Base-by-base conservation (phyloP, 2,888 invertebrate genomes). In the Rhagium mordax region DNA sequence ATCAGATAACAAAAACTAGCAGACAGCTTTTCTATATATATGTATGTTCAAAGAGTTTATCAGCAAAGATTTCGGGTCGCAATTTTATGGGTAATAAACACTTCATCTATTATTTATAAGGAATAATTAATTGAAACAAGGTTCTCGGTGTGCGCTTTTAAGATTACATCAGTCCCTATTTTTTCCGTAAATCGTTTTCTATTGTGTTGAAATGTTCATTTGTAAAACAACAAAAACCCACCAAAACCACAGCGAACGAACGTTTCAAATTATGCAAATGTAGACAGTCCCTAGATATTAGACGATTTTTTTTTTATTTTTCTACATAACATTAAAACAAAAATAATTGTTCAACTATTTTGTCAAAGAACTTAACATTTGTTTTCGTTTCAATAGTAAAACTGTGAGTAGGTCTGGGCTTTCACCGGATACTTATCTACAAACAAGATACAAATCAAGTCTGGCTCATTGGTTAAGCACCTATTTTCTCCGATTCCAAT, bases 401-500 rank as follows among this genome's bases (percentile, higher is more conserved):
- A 24, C 24, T 6, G 24, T 24, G 6, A 24, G 6, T 4, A 24
- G 13, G 41, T 41, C 13, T n/a, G 4, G 4, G 5, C 41, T n/a
- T 1, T 41, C 4, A 0, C n/a, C 41, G 3, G 41, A 15, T n/a
- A 41, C n/a, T n/a, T 10, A 13, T n/a, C 41, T 41, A n/a, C 3
- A 41, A 41, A 3, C 2, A 3, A 41, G n/a, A 41, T 15, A 57
- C 55, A 24, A 21, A 24, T 24, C 21, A 21, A 55, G 24, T 55
- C 55, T 5, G 24, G 13, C 21, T 48, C 0, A 3, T n/a, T 62
- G 47, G 61, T 21, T 47, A 24, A 55, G 48, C 10, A 13, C 48
- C 51, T 27, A 48, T 48, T 49, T 51, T 21, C 49, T 16, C 61
- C n/a, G 24, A 48, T 62, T 62, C 47, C 41, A 61, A 64, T 64